Percentiles rank a stretch among this genome's conserved stretches.
These are phyloP conservation scores for Cochlearius cochlearius DNA, from an alignment of 2,113 vertebrate genomes.

Conservation along the genomic window DNA sequence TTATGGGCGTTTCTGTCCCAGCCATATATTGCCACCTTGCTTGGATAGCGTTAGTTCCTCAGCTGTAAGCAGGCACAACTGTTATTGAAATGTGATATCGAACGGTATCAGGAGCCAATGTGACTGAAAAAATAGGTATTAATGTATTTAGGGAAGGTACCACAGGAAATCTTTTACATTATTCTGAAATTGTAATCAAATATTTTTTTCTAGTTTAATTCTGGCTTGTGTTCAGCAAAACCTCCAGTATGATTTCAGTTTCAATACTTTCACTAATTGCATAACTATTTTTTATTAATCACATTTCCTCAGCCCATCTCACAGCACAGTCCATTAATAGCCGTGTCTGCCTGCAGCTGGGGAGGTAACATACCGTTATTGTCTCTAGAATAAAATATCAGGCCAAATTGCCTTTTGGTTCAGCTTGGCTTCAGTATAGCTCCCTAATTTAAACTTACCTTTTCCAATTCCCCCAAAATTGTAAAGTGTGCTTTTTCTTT, in stretches of 20 bases:
- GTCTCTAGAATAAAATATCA: not conserved
- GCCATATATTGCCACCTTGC: not conserved
- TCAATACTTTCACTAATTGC: not conserved
- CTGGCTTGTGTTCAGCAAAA: not conserved
- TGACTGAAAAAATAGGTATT: not conserved
- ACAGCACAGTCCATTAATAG: not conserved
- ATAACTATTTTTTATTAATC: not conserved
- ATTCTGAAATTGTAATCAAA: not conserved
- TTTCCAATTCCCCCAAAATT: not conserved
- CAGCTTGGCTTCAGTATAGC: not conserved
- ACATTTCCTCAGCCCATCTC: not conserved
- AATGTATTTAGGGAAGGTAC: not conserved
- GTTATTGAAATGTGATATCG: not conserved
- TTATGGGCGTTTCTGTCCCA: not conserved
- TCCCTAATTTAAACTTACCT: not conserved
- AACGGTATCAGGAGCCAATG: not conserved
- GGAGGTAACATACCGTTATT: not conserved
- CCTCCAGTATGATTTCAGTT: not conserved
- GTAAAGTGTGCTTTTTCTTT: not conserved
- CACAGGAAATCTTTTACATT: not conserved
- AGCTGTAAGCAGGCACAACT: not conserved
- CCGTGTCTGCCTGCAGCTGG: not conserved
- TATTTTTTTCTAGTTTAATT: not conserved
- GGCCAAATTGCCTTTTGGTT: not conserved
- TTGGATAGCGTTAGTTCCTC: not conserved